Evolutionary conservation across 2,888 invertebrate species (phyloP), one percentile per base, ranked within the genome.

Genomic region (Drosophila seclusa): DNA sequence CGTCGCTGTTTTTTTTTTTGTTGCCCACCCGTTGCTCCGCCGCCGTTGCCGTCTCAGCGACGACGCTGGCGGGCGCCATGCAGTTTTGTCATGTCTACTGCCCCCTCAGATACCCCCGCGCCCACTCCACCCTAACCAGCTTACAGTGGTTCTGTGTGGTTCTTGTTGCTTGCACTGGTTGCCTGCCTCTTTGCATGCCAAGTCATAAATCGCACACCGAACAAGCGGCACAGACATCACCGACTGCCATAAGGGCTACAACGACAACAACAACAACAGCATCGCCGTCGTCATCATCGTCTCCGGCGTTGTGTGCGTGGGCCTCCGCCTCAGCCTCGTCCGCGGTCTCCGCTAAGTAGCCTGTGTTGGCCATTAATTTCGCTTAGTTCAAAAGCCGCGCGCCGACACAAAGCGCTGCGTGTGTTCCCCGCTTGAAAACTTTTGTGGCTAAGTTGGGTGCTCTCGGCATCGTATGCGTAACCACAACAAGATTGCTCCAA

Each of bases 51-150:
- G 66, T 66, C 66, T 62, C 87, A 65, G 76, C 77, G 88, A 61
- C 82, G 67, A 77, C 81, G 90, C 87, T 89, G 86, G 90, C 86
- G 88, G 90, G 91, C 91, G 90, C 90, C 91, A 89, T 90, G 85
- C 76, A 79, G 75, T 78, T 70, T 87, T 86, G 83, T 87, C 87
- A 87, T 82, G 89, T 83, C 82, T 69, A 57, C 70, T 21, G 21
- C n/a, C 24, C 32, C 16, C 16, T 36, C 31, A 45, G 21, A 21
- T 48, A n/a, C 50, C 36, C 21, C 31, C 31, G 24, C 49, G 18
- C 38, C 59, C 38, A 13, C 48, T 29, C 49, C 24, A 7, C 16
- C 36, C 27, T 10, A 24, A 8, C 45, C 24, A 45, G 45, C 45
- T 45, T 24, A 45, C 45, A 45, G 45, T 45, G 45, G 45, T 45